Conservation (phyloP, 1,140 invertebrate genomes). For the Drosophila hydei region DNA sequence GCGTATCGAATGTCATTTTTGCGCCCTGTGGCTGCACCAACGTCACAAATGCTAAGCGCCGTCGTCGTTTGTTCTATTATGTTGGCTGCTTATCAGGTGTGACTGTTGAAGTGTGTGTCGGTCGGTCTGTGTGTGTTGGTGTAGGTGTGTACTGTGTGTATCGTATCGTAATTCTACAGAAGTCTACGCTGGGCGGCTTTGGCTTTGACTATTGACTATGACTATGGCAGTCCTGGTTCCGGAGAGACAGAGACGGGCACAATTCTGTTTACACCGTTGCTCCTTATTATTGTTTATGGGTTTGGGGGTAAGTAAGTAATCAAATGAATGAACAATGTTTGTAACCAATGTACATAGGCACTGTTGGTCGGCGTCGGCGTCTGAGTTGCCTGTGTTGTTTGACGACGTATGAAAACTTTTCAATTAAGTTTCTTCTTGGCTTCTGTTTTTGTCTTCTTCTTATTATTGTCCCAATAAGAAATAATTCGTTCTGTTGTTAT, state of each 20-base stretch:
- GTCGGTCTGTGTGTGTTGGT: background rate
- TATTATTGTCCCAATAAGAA: constrained; percentile 56
- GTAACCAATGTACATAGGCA: constrained; percentile 63
- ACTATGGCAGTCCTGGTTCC: constrained; percentile 71
- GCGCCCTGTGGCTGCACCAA: constrained; percentile 39
- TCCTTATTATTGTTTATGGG: constrained; percentile 32
- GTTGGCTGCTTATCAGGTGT: constrained; percentile 33
- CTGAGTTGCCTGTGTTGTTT: constrained; percentile 16
- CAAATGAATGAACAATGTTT: constrained; percentile 44
- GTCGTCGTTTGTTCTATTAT: constrained; percentile 30
- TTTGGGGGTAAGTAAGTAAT: constrained; percentile 30
- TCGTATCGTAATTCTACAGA: constrained; percentile 53
- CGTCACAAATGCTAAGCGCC: constrained; percentile 30
- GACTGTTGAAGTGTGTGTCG: background rate
- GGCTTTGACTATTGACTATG: constrained; percentile 63
- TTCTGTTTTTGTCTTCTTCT: constrained; percentile 3
- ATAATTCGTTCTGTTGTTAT: constrained; percentile 13
- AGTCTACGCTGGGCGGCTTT: constrained; percentile 73
- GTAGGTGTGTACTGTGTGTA: constrained; percentile 3
- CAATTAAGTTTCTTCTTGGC: constrained; percentile 8
- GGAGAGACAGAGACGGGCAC: constrained; percentile 16
- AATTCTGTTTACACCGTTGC: constrained; percentile 32
- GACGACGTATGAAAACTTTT: constrained; percentile 35
- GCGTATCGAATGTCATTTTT: constrained; percentile 80
- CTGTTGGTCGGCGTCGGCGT: constrained; percentile 63